Evolutionary conservation across 2,797 vertebrate genomes (phyloP).

Genomic region (Arnoldichthys spilopterus): DNA sequence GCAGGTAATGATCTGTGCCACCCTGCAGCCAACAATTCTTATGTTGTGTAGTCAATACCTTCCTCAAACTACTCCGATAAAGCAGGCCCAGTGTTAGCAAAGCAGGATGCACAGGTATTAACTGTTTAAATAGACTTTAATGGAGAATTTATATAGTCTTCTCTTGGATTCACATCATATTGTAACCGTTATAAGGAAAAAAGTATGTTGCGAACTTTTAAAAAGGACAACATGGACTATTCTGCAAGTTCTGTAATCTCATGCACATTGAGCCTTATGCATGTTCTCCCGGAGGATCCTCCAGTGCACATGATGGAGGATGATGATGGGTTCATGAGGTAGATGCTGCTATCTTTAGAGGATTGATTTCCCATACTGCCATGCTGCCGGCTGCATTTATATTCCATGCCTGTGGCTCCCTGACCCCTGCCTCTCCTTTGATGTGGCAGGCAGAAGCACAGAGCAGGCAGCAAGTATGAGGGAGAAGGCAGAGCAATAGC

Average conservation of each 20-base stretch:
- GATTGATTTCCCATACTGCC: conserved; percentile 88
- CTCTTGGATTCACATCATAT: neutral
- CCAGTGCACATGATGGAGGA: conserved; percentile 69
- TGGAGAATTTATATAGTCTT: neutral
- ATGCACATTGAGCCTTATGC: conserved; percentile 26
- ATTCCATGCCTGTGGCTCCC: conserved; percentile 88
- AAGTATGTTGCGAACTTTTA: conserved; percentile 10
- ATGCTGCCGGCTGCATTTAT: conserved; percentile 92
- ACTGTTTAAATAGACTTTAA: conserved; percentile 14
- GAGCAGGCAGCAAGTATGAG: conserved; percentile 77
- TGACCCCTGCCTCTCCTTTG: conserved; percentile 98
- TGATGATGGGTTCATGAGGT: conserved; percentile 78
- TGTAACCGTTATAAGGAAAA: conserved; percentile 18
- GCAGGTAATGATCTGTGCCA: neutral
- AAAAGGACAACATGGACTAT: conserved; percentile 33
- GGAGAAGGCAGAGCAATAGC: conserved; percentile 63
- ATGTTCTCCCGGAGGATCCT: conserved; percentile 34
- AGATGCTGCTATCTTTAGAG: conserved; percentile 84
- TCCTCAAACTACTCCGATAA: neutral
- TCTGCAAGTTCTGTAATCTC: conserved; percentile 37
- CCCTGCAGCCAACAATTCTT: neutral
- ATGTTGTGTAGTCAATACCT: neutral
- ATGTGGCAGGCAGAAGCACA: conserved; percentile 93
- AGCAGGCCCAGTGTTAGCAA: neutral
- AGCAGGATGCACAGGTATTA: neutral